phyloP scores from a whole-genome alignment of 2,888 invertebrate genomes.

The Siphonodentalium dalli region DNA sequence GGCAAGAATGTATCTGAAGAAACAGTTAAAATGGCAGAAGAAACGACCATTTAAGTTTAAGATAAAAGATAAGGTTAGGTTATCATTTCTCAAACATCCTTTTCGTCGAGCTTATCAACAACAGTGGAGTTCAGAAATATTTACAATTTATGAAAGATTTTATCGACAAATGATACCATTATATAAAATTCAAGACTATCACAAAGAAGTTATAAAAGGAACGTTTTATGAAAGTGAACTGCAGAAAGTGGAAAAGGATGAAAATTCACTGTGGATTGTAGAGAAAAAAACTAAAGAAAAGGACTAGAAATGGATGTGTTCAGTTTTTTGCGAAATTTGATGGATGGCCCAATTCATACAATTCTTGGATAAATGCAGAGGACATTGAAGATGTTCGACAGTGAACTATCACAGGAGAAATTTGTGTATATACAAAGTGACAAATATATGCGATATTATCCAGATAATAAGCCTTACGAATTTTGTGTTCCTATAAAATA shows the following conservation, averaged over 20 bases:
- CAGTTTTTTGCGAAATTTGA: conserved; percentile 25
- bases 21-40: no score
- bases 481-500: no score
- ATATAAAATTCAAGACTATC: conserved; percentile 8
- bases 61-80: neutral
- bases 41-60: conserved; percentile 6
- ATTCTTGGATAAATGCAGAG: no score
- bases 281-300: conserved; percentile 21
- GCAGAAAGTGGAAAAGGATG: conserved; percentile 25
- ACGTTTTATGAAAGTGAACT: conserved; percentile 19
- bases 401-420: no score
- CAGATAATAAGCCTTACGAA: no score
- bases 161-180: conserved; percentile 15
- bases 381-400: no score
- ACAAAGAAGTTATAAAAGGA: conserved; percentile 11
- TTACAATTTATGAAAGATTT: conserved; percentile 8
- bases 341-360: no score
- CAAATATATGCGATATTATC: no score
- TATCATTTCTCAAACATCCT: conserved; percentile 12
- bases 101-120: conserved; percentile 13
- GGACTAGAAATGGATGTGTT: conserved; percentile 18
- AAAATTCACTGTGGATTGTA: conserved; percentile 29
- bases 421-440: no score
- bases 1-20: conserved; percentile 18
- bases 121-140: conserved; percentile 18